These are phyloP conservation scores for Heliconius ismenius DNA, from an alignment of 2,888 invertebrate species.

Conservation along the genomic window DNA sequence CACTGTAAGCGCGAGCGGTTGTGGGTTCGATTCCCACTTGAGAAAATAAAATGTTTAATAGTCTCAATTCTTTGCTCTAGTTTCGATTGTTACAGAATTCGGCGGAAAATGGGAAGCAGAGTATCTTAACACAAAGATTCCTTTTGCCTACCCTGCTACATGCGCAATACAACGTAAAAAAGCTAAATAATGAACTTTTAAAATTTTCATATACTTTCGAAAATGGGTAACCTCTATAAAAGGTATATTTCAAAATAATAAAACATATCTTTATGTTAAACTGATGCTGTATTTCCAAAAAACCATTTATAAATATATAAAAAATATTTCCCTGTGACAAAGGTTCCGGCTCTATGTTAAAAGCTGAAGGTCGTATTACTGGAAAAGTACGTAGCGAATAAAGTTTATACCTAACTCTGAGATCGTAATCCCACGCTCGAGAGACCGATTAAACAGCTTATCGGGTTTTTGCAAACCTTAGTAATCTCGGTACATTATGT, in stretches of 20 bases:
- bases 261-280: too few species aligned
- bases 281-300: constrained; percentile 38
- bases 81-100: too few species aligned
- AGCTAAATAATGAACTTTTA: background rate
- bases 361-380: constrained; percentile 65
- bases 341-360: constrained; percentile 62
- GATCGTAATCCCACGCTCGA: constrained; percentile 74
- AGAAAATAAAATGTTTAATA: too few species aligned
- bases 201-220: background rate
- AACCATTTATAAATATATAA: constrained; percentile 46
- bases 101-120: too few species aligned
- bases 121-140: too few species aligned
- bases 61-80: too few species aligned
- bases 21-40: too few species aligned
- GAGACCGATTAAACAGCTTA: constrained; percentile 70
- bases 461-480: constrained; percentile 59
- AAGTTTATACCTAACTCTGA: constrained; percentile 71
- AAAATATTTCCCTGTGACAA: constrained; percentile 56
- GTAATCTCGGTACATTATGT: constrained; percentile 4
- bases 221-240: background rate
- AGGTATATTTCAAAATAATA: constrained; percentile 14
- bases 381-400: constrained; percentile 73
- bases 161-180: too few species aligned
- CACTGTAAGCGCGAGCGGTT: too few species aligned
- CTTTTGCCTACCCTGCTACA: too few species aligned